A percentile compares a stretch with the other conserved stretches of the same genome.
phyloP scores from a whole-genome alignment of 92 coral and sea anemone species.

The Palythoa heliodiscus region DNA sequence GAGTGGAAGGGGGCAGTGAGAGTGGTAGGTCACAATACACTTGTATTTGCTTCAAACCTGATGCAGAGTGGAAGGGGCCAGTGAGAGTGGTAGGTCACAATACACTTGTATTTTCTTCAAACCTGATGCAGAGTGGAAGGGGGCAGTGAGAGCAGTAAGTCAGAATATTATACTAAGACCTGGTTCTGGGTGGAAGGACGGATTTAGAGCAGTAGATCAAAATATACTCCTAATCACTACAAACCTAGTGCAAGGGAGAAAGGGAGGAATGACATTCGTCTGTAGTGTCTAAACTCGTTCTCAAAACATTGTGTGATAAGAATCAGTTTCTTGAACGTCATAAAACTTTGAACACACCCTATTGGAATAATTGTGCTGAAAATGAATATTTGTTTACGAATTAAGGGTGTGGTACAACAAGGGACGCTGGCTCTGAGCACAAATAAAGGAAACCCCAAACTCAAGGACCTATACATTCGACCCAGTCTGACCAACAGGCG shows the following conservation, averaged over 20 bases:
- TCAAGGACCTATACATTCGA: conserved; percentile 95
- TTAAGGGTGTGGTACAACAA: conserved; percentile 95
- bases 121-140: not conserved
- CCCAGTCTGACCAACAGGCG: conserved; percentile 88
- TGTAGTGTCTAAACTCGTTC: no score
- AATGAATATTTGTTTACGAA: not conserved
- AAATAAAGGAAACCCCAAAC: conserved; percentile 90
- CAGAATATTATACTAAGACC: not conserved
- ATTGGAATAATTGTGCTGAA: not conserved
- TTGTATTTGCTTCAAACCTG: not conserved
- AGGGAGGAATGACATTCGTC: no score
- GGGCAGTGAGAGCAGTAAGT: not conserved
- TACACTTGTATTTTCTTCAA: not conserved
- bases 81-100: not conserved
- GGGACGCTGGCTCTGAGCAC: conserved; percentile 85
- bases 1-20: no score
- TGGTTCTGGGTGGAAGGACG: no score
- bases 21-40: not conserved
- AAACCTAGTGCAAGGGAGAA: no score
- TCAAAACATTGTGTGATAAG: no score
- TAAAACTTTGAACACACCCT: no score
- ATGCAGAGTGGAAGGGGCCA: not conserved
- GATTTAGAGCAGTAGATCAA: no score
- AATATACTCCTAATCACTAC: no score
- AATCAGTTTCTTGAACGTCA: no score